phyloP scores from a whole-genome alignment of 2,797 vertebrate genomes.

The Prunella strophiata region DNA sequence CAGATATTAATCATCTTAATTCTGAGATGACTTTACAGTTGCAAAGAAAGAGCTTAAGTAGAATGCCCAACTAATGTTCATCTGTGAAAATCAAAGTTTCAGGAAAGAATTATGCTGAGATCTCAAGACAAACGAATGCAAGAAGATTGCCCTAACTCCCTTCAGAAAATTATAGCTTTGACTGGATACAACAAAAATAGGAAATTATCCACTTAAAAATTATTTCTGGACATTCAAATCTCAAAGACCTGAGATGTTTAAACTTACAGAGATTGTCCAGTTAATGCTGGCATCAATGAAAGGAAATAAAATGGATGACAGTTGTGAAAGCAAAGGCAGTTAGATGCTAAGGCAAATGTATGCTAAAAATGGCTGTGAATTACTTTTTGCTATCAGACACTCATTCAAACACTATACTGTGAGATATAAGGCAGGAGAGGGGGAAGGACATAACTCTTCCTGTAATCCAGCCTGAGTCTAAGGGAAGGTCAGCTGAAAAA shows the following conservation, averaged over 20 bases:
- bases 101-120: not conserved
- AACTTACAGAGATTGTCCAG: not conserved
- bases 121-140: not conserved
- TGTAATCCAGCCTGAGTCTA: not conserved
- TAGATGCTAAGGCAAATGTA: not conserved
- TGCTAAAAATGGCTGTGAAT: not conserved
- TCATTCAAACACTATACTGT: not conserved
- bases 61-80: not conserved
- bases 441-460: not conserved
- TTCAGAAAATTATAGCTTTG: not conserved
- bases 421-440: not conserved
- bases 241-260: not conserved
- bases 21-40: not conserved
- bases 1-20: not conserved
- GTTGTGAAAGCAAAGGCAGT: not conserved
- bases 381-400: not conserved
- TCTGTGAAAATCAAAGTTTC: not conserved
- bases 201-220: not conserved
- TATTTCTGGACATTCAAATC: not conserved
- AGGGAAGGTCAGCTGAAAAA: conserved; percentile 23
- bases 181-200: not conserved
- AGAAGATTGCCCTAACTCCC: not conserved
- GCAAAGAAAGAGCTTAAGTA: not conserved
- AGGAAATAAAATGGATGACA: not conserved
- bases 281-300: not conserved